These are phyloP conservation scores for Ascidia mentula DNA, from an alignment of 23 tunicate genomes.

Conservation along the genomic window DNA sequence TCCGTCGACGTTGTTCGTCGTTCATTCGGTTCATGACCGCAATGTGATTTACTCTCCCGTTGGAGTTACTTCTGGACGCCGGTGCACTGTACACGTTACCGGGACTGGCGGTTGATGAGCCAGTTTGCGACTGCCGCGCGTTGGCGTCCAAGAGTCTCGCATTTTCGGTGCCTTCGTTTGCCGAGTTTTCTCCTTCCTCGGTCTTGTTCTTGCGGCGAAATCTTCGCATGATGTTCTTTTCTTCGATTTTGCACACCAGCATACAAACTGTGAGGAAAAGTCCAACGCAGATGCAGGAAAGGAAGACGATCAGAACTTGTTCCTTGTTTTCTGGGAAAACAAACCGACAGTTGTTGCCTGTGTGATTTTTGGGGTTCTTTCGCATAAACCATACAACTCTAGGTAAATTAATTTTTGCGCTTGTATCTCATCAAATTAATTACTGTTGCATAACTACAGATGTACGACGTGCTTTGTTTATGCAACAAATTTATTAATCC, in stretches of 20 bases:
- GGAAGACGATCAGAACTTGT: conserved; percentile 21
- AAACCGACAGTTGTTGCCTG: too few relatives aligned
- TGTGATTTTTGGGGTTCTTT: too few relatives aligned
- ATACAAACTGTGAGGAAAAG: conserved; percentile 35
- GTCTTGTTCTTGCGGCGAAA: neutral
- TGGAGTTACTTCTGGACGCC: neutral
- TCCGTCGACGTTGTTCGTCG: conserved; percentile 16
- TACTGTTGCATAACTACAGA: too few relatives aligned
- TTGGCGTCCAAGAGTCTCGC: conserved; percentile 5
- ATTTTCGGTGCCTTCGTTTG: neutral
- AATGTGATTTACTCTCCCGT: conserved; percentile 15
- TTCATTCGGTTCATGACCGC: conserved; percentile 6
- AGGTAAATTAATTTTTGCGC: too few relatives aligned
- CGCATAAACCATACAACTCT: too few relatives aligned
- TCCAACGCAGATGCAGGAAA: conserved; percentile 28
- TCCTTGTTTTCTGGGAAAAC: conserved; percentile 34
- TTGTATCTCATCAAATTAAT: too few relatives aligned
- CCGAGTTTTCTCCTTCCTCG: neutral
- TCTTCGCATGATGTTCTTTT: neutral
- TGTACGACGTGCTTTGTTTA: too few relatives aligned
- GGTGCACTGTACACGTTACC: conserved; percentile 20
- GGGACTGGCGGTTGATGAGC: conserved; percentile 15
- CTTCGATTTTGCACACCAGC: conserved; percentile 7
- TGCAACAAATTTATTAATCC: too few relatives aligned
- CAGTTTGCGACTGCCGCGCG: conserved; percentile 14